These are phyloP conservation scores for Lampris incognitus DNA, from an alignment of 2,113 vertebrate genomes.

Conservation along the genomic window DNA sequence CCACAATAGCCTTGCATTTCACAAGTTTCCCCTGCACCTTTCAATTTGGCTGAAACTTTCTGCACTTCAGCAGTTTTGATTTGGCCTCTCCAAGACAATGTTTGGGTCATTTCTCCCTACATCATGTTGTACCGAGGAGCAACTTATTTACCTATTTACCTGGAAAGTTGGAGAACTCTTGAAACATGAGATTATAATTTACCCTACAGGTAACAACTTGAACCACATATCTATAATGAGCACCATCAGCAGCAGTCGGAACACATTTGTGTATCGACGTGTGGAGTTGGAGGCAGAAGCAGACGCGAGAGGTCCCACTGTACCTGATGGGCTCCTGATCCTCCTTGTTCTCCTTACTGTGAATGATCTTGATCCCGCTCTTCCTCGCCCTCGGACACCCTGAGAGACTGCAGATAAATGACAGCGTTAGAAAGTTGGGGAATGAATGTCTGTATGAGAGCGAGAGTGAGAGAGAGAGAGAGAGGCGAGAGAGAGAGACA, in stretches of 20 bases:
- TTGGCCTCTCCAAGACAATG: constrained; percentile 1
- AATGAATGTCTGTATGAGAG: neutral
- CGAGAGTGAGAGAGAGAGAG: neutral
- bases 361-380: constrained; percentile 98
- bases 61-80: constrained; percentile 13
- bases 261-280: constrained; percentile 1
- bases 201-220: neutral
- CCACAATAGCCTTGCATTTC: constrained; percentile 33
- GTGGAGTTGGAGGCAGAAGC: constrained; percentile 37
- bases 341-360: constrained; percentile 99
- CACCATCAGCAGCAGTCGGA: constrained; percentile 12
- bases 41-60: constrained; percentile 32
- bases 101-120: constrained; percentile 31
- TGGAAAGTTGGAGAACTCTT: too few relatives aligned
- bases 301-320: constrained; percentile 55
- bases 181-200: neutral
- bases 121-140: neutral
- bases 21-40: constrained; percentile 50
- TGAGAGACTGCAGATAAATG: constrained; percentile 90
- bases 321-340: constrained; percentile 99
- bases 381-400: constrained; percentile 98
- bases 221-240: neutral
- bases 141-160: neutral
- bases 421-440: constrained; percentile 38
- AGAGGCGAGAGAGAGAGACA: neutral